Percentiles rank a stretch among this genome's conserved stretches.
Evolutionary conservation across 1,140 invertebrate genomes (phyloP).

Genomic region (Cyrtorhinus lividipennis): DNA sequence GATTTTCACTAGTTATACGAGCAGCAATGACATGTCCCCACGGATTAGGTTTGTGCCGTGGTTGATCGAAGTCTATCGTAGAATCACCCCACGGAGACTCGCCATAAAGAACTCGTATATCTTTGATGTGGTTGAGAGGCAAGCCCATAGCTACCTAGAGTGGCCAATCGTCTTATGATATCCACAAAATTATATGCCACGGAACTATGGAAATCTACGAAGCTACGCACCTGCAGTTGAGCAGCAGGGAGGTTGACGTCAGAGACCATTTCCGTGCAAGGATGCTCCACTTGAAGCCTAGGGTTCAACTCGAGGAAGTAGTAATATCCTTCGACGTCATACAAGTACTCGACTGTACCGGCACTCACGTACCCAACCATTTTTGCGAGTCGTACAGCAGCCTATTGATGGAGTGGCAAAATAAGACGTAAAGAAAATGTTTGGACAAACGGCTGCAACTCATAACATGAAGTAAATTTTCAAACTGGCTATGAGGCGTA

Average conservation of each 20-base stretch:
- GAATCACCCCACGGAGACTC: constrained; percentile 78
- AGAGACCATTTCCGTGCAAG: constrained; percentile 98
- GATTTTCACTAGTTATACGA: constrained; percentile 97
- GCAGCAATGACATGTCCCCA: constrained; percentile 98
- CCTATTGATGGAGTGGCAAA: too few species aligned
- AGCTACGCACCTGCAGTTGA: constrained; percentile 90
- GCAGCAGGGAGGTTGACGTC: constrained; percentile 96
- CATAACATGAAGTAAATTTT: too few species aligned
- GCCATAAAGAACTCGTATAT: constrained; percentile 86
- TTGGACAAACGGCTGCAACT: too few species aligned
- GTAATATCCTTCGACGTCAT: constrained; percentile 77
- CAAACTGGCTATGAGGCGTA: too few species aligned
- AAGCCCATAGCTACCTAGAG: constrained; percentile 93
- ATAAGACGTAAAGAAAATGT: too few species aligned
- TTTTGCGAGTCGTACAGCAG: constrained; percentile 91
- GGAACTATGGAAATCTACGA: too few species aligned
- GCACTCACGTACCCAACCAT: constrained; percentile 99
- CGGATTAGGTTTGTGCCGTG: constrained; percentile 69
- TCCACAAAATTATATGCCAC: too few species aligned
- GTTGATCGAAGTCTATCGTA: constrained; percentile 81
- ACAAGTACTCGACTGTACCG: constrained; percentile 97
- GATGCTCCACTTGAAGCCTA: constrained; percentile 96
- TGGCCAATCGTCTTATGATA: too few species aligned
- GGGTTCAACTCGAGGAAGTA: constrained; percentile 98
- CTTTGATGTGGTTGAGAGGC: constrained; percentile 90